Conservation (phyloP, 2,113 vertebrate genomes). For the Cinclus cinclus region DNA sequence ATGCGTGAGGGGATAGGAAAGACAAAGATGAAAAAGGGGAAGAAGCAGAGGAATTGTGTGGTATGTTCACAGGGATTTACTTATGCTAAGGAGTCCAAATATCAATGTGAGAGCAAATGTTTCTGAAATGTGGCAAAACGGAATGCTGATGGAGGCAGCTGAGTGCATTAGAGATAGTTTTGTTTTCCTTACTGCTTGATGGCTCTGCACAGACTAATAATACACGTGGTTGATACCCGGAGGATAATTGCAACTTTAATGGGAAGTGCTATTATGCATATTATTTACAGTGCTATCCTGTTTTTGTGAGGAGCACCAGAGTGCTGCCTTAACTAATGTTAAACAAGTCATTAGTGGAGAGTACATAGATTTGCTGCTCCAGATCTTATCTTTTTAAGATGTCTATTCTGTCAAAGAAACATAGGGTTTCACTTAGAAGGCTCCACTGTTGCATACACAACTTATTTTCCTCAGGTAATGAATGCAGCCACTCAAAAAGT, state of each 20-base stretch:
- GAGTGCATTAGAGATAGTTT: neutral
- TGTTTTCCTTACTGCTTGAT: neutral
- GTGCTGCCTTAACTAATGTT: neutral
- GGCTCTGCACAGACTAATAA: neutral
- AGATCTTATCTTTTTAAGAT: neutral
- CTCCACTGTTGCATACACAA: neutral
- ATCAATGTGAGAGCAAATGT: neutral
- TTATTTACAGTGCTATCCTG: neutral
- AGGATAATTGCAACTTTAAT: neutral
- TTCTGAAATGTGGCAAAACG: neutral
- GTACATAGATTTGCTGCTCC: neutral
- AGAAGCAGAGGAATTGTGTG: neutral
- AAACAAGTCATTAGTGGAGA: neutral
- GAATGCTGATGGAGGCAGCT: neutral
- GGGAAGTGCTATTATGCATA: neutral
- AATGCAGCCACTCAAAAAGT: conserved; percentile 29
- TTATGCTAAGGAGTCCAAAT: neutral
- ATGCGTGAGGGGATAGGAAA: neutral
- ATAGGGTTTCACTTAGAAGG: conserved; percentile 51
- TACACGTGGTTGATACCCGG: neutral
- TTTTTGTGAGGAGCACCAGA: neutral
- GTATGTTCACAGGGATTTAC: neutral
- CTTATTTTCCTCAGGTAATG: conserved; percentile 30
- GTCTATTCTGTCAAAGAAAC: neutral
- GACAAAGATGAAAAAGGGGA: neutral